These are phyloP conservation scores for Cottus gobio DNA, from an alignment of 2,113 vertebrate genomes.

Conservation along the genomic window DNA sequence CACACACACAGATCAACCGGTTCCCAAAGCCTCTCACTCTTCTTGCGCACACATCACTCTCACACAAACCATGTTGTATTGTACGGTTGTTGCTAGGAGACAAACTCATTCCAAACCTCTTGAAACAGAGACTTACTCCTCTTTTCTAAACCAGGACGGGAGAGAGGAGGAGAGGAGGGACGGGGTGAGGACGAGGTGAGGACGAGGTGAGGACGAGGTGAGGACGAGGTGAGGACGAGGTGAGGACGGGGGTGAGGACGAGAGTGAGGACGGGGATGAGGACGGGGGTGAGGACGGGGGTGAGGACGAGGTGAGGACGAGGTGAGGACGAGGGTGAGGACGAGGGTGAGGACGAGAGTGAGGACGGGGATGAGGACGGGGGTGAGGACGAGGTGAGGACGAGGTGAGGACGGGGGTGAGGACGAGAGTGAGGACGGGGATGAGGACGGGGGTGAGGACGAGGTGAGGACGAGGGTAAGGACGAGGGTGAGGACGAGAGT, in stretches of 20 bases:
- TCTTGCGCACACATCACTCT: conserved; percentile 52
- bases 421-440: background rate
- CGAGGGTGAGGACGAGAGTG: conserved; percentile 42
- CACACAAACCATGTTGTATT: conserved; percentile 77
- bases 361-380: conserved; percentile 24
- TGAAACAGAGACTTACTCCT: conserved; percentile 80
- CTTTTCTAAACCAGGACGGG: conserved; percentile 67
- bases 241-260: conserved; percentile 48
- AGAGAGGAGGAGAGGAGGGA: conserved; percentile 30
- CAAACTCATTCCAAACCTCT: conserved; percentile 81
- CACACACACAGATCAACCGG: background rate
- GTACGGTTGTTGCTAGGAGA: conserved; percentile 82
- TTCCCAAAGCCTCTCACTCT: conserved; percentile 58
- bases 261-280: background rate
- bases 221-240: no score
- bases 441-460: conserved; percentile 46
- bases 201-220: no score
- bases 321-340: no score
- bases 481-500: conserved; percentile 42
- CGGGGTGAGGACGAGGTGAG: no score
- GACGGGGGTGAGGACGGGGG: conserved; percentile 55
- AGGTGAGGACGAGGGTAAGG: conserved; percentile 10
- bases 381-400: conserved; percentile 29
- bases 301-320: conserved; percentile 16
- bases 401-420: conserved; percentile 43